Conservation (phyloP, 2,797 vertebrate genomes). For the Pempheris klunzingeri region DNA sequence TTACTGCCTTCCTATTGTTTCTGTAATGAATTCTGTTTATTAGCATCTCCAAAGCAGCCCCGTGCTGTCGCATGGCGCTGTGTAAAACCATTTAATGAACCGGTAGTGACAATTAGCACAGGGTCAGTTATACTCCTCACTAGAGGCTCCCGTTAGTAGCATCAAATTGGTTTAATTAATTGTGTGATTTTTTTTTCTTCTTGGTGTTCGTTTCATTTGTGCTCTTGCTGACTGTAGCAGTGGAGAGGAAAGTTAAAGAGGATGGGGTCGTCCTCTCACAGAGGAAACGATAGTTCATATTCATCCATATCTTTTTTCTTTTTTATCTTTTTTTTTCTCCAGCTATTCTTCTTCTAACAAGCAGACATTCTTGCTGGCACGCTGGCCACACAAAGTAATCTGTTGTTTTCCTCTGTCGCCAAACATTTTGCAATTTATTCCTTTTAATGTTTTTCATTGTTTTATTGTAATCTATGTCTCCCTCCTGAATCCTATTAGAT, state of each 20-base stretch:
- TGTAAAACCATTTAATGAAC: constrained; percentile 72
- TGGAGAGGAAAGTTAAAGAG: background rate
- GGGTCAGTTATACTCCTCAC: constrained; percentile 62
- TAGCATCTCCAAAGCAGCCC: constrained; percentile 67
- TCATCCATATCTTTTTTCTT: background rate
- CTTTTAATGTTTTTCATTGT: constrained; percentile 42
- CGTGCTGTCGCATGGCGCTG: constrained; percentile 45
- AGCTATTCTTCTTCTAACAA: background rate
- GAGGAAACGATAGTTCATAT: constrained; percentile 5
- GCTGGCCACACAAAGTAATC: background rate
- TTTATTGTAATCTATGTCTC: constrained; percentile 39
- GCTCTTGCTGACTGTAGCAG: background rate
- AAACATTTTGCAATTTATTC: constrained; percentile 18
- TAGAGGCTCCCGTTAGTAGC: constrained; percentile 53
- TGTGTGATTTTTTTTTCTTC: constrained; percentile 46
- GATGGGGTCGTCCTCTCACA: background rate
- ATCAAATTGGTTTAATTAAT: constrained; percentile 77
- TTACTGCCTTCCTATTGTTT: constrained; percentile 69
- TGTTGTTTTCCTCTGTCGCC: background rate
- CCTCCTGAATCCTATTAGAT: constrained; percentile 46
- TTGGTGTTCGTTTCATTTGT: constrained; percentile 33
- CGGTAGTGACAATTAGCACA: constrained; percentile 67
- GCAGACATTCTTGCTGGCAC: background rate
- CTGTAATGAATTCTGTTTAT: constrained; percentile 75
- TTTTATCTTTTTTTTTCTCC: background rate